These are phyloP conservation scores for Asbolus verrucosus DNA, from an alignment of 1,140 invertebrate species.

Conservation along the genomic window DNA sequence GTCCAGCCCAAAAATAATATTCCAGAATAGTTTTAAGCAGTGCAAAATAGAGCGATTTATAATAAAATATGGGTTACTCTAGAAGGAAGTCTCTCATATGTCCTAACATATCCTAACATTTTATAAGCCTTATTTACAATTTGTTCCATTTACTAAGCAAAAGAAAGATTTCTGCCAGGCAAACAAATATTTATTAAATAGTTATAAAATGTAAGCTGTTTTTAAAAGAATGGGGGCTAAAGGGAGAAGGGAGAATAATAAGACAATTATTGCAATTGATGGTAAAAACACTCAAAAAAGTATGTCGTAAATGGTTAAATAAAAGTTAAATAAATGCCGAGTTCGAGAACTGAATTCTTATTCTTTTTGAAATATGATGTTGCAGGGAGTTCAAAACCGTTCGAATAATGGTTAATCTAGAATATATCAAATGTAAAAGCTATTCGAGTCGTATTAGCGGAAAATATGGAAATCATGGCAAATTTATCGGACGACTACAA, in stretches of 20 bases:
- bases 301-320: slow-evolving; percentile 17
- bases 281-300: slow-evolving; percentile 3
- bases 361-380: slow-evolving; percentile 24
- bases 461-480: slow-evolving; percentile 13
- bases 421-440: slow-evolving; percentile 24
- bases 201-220: too few species aligned
- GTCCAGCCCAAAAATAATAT: too few species aligned
- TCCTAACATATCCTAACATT: too few species aligned
- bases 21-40: too few species aligned
- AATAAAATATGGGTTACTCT: too few species aligned
- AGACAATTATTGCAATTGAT: neutral
- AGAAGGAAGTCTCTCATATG: too few species aligned
- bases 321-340: slow-evolving; percentile 9
- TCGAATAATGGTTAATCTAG: slow-evolving; percentile 35
- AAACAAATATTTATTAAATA: too few species aligned
- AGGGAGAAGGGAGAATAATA: neutral
- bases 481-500: slow-evolving; percentile 20
- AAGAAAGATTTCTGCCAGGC: too few species aligned
- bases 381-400: slow-evolving; percentile 16
- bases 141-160: too few species aligned
- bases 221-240: neutral
- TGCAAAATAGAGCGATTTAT: too few species aligned
- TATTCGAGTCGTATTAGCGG: slow-evolving; percentile 12
- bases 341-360: slow-evolving; percentile 13
- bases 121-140: too few species aligned